phyloP scores from a whole-genome alignment of 2,797 vertebrate genomes.

The Aotus griseimembra region DNA sequence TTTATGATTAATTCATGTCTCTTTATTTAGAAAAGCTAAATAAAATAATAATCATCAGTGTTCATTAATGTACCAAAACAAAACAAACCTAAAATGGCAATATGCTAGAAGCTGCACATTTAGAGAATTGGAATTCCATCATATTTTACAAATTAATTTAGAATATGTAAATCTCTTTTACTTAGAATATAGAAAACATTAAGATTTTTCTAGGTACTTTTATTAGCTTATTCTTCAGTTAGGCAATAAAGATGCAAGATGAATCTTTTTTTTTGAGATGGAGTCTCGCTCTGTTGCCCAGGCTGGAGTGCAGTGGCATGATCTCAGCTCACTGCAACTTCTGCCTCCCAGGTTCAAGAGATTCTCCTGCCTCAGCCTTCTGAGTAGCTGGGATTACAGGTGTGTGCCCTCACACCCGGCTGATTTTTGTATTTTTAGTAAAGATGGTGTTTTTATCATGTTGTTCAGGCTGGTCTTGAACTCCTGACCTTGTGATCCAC shows the following conservation, averaged over 20 bases:
- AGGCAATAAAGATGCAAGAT: not conserved
- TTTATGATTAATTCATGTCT: not conserved
- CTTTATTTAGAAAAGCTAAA: not conserved
- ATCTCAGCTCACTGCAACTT: too few relatives aligned
- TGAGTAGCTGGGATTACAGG: too few relatives aligned
- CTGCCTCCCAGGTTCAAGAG: too few relatives aligned
- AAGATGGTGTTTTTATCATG: too few relatives aligned
- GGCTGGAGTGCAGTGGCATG: too few relatives aligned
- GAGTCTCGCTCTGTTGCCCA: not conserved
- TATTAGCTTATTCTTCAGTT: not conserved
- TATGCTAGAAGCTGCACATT: not conserved
- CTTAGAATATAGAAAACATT: not conserved
- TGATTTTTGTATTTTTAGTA: too few relatives aligned
- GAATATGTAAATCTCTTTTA: not conserved
- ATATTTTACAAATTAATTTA: not conserved
- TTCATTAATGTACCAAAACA: not conserved
- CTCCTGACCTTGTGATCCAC: too few relatives aligned
- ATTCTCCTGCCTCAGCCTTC: too few relatives aligned
- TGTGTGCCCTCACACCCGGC: too few relatives aligned
- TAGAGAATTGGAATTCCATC: not conserved
- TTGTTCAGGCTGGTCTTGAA: too few relatives aligned
- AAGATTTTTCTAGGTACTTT: constrained; percentile 4
- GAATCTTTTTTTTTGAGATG: not conserved
- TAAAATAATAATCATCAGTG: not conserved
- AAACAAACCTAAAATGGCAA: not conserved